These are phyloP conservation scores for Drosophila paranaensis DNA, from an alignment of 2,888 invertebrate genomes.

Conservation along the genomic window DNA sequence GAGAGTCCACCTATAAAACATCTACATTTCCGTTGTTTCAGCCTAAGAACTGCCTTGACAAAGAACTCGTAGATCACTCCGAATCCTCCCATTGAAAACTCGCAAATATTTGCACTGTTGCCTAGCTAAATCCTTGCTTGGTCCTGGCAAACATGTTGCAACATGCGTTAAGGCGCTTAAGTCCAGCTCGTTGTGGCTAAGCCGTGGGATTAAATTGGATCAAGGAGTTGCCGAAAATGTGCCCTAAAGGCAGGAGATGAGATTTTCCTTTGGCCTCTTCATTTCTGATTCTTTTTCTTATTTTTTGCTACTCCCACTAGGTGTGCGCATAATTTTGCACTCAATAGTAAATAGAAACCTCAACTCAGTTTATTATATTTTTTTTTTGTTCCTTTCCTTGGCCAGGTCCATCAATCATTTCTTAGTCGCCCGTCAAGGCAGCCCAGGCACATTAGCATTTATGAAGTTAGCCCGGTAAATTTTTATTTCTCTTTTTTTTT, in stretches of 20 bases:
- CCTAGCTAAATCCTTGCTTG: conserved; percentile 44
- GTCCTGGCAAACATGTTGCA: conserved; percentile 61
- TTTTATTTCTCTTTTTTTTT: conserved; percentile 18
- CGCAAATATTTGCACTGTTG: conserved; percentile 63
- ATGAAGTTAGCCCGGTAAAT: conserved; percentile 64
- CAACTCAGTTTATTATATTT: conserved; percentile 49
- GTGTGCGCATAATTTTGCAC: conserved; percentile 70
- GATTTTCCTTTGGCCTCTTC: conserved; percentile 19
- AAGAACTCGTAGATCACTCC: conserved; percentile 46
- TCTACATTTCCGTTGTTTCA: not conserved
- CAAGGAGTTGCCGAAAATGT: conserved; percentile 39
- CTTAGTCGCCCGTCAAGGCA: conserved; percentile 57
- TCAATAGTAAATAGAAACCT: conserved; percentile 63
- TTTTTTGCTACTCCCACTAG: conserved; percentile 23
- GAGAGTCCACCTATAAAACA: not conserved
- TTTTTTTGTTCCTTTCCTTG: conserved; percentile 14
- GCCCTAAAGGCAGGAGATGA: conserved; percentile 46
- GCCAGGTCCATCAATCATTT: conserved; percentile 74
- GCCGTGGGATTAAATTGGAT: conserved; percentile 71
- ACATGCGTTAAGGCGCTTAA: conserved; percentile 63
- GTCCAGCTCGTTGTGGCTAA: conserved; percentile 56
- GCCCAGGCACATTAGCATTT: conserved; percentile 71
- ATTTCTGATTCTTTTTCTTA: conserved; percentile 59
- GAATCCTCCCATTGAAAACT: conserved; percentile 36
- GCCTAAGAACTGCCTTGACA: conserved; percentile 4